Evolutionary conservation across 35 echinoderm and acorn worm species (phyloP).

Genomic region (Nesometra sesokonis): DNA sequence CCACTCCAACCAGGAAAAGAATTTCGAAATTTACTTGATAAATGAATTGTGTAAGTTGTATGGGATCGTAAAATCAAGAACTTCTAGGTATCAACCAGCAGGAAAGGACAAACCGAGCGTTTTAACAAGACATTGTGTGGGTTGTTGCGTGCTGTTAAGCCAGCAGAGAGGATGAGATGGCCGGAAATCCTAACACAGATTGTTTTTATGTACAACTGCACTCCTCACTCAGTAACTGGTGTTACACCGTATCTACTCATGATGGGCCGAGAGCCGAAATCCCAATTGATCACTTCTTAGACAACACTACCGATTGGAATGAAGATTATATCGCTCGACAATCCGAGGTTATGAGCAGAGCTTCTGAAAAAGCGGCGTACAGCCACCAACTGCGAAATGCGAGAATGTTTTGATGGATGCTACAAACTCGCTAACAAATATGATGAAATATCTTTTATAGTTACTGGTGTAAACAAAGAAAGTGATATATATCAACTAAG

Average conservation of each 20-base stretch:
- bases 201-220: conserved; percentile 33
- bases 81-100: neutral
- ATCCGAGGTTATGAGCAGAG: neutral
- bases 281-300: conserved; percentile 27
- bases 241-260: conserved; percentile 18
- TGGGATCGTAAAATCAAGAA: neutral
- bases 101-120: conserved; percentile 3
- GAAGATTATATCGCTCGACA: conserved; percentile 25
- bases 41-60: neutral
- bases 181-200: conserved; percentile 4
- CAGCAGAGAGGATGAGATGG: conserved; percentile 9
- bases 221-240: conserved; percentile 11
- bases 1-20: neutral
- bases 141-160: neutral
- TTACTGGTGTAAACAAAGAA: neutral
- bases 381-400: neutral
- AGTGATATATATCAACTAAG: conserved; percentile 4
- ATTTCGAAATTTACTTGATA: neutral
- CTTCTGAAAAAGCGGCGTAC: conserved; percentile 1
- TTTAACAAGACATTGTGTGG: conserved; percentile 25
- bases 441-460: neutral
- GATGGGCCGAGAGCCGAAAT: conserved; percentile 25
- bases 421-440: conserved; percentile 24
- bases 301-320: conserved; percentile 9
- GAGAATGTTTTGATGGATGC: neutral